Evolutionary conservation across 2,113 vertebrate species (phyloP).

Genomic region (Rattus rattus): DNA sequence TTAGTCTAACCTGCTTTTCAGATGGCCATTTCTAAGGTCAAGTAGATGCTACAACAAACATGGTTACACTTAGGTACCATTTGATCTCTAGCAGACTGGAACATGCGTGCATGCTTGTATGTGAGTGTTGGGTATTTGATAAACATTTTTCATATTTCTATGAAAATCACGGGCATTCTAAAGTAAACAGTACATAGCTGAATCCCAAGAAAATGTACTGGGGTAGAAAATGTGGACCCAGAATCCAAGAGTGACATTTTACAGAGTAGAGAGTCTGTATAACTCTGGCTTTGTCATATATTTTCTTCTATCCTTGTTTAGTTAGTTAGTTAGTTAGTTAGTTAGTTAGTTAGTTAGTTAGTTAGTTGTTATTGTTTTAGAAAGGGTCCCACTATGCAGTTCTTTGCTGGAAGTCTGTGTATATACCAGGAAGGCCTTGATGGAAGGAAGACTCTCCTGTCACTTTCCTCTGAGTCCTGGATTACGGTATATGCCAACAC

Average conservation of each 20-base stretch:
- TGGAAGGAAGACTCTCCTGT: not conserved
- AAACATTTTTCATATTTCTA: not conserved
- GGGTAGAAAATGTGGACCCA: not conserved
- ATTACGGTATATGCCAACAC: not conserved
- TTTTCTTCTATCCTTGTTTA: not conserved
- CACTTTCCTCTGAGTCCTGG: not conserved
- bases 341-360: too few species aligned
- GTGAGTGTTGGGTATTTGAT: not conserved
- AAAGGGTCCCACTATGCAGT: fast-evolving
- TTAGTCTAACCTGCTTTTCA: conserved; percentile 44
- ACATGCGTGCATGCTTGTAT: not conserved
- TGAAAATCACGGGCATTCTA: not conserved
- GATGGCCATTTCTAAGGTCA: not conserved
- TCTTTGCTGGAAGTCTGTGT: not conserved
- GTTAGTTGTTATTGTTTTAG: not conserved
- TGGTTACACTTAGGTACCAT: not conserved
- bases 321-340: not conserved
- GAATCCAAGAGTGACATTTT: not conserved
- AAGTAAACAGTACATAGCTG: not conserved
- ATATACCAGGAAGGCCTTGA: not conserved
- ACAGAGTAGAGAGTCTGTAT: not conserved
- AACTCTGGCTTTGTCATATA: not conserved
- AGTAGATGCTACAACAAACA: not conserved
- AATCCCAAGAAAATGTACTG: not conserved
- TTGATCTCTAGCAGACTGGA: not conserved